Evolutionary conservation across 1,140 invertebrate species (phyloP).

Genomic region (Paralvinella palmiformis): DNA sequence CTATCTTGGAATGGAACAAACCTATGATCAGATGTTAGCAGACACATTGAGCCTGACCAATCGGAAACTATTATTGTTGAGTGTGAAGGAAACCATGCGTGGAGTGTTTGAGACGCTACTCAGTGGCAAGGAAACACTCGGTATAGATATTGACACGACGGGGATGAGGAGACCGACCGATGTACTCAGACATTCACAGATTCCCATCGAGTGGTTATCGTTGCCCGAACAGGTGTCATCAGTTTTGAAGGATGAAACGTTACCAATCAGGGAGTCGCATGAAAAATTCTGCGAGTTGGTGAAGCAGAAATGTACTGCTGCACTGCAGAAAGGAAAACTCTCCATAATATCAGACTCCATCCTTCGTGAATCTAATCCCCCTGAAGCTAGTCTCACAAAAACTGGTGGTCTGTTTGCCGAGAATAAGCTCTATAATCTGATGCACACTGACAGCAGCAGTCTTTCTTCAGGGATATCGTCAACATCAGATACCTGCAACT

Average conservation of each 20-base stretch:
- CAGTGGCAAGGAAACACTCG: conserved; percentile 14
- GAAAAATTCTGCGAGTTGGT: not conserved
- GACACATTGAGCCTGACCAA: not conserved
- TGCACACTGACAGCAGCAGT: too few species aligned
- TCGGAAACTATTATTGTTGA: conserved; percentile 13
- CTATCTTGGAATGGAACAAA: conserved; percentile 6
- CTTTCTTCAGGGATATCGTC: too few species aligned
- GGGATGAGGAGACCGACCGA: conserved; percentile 8
- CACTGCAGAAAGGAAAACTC: not conserved
- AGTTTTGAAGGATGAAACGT: not conserved
- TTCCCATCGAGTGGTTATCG: conserved; percentile 9
- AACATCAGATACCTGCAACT: too few species aligned
- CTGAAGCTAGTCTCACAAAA: too few species aligned
- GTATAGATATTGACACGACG: conserved; percentile 12
- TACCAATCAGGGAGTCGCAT: not conserved
- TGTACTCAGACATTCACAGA: not conserved
- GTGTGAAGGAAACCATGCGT: conserved; percentile 16
- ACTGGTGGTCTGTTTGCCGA: too few species aligned
- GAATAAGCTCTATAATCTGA: too few species aligned
- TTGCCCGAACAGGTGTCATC: conserved; percentile 14
- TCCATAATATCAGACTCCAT: too few species aligned
- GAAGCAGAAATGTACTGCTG: not conserved
- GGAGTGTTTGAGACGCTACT: conserved; percentile 1
- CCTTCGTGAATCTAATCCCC: too few species aligned
- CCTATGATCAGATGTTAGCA: not conserved